These are phyloP conservation scores for Omphaloscelis lunosa DNA, from an alignment of 2,888 invertebrate species.

Conservation along the genomic window DNA sequence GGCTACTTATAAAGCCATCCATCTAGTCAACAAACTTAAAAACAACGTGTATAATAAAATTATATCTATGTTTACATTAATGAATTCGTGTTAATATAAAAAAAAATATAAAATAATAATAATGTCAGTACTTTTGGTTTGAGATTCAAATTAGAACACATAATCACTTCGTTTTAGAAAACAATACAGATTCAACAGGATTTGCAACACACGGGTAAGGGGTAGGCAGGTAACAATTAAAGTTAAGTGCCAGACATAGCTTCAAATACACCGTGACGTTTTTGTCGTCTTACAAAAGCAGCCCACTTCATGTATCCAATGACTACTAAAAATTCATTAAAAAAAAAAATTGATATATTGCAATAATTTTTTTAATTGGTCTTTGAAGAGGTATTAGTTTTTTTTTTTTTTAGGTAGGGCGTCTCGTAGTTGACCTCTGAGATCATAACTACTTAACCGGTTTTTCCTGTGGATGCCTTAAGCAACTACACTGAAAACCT, in stretches of 20 bases:
- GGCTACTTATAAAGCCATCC: background rate
- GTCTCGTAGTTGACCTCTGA: too few relatives aligned
- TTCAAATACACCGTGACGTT: background rate
- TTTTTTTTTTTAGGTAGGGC: too few relatives aligned
- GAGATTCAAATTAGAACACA: constrained; percentile 20
- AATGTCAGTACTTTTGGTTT: constrained; percentile 14
- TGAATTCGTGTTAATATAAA: background rate
- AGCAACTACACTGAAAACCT: too few relatives aligned
- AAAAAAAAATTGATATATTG: too few relatives aligned
- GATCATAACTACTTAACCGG: too few relatives aligned
- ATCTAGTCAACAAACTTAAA: background rate
- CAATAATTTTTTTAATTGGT: too few relatives aligned
- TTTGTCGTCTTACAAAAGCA: too few relatives aligned
- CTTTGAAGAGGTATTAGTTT: too few relatives aligned
- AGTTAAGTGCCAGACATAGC: background rate
- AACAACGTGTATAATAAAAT: constrained; percentile 9
- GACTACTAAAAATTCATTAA: too few relatives aligned
- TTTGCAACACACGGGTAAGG: background rate
- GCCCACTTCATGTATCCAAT: too few relatives aligned
- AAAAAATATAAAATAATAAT: background rate
- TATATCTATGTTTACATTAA: constrained; percentile 11
- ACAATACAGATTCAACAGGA: background rate
- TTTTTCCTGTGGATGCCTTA: too few relatives aligned
- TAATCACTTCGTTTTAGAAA: constrained; percentile 6
- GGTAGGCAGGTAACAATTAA: too few relatives aligned